phyloP scores from a whole-genome alignment of 2,797 vertebrate species.

The Pipistrellus nathusii region DNA sequence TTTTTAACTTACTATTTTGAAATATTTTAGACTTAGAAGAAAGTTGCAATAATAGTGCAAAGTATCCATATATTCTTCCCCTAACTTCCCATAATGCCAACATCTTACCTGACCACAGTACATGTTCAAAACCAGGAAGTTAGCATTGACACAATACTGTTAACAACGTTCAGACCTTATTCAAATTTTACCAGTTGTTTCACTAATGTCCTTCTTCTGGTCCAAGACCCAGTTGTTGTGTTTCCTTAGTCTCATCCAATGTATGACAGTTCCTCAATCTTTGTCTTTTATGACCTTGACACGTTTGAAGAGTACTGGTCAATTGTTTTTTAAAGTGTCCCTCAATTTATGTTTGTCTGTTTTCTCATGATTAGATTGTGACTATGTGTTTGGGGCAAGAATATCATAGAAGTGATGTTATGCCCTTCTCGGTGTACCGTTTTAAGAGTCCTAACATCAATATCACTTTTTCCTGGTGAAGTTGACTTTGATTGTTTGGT shows the following conservation, averaged over 20 bases:
- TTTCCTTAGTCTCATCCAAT: background rate
- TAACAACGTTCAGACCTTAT: background rate
- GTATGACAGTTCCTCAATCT: background rate
- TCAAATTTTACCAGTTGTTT: background rate
- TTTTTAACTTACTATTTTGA: slow-evolving; percentile 44
- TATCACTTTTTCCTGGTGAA: background rate
- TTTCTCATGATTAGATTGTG: background rate
- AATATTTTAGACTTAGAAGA: background rate
- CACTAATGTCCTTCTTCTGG: background rate
- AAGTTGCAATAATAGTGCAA: background rate
- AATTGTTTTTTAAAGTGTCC: background rate
- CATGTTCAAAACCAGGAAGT: background rate
- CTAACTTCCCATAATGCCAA: background rate
- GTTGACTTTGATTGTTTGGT: background rate
- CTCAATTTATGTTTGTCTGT: background rate
- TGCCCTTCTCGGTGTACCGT: background rate
- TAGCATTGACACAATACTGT: background rate
- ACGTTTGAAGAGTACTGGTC: background rate
- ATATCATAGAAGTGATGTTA: background rate
- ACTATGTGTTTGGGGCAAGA: background rate
- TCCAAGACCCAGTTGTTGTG: background rate
- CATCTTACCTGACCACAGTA: background rate
- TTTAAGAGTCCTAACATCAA: background rate
- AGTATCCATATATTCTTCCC: background rate
- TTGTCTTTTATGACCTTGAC: background rate